Conservation (phyloP, 2,888 invertebrate genomes). For the Pinctada fucata region DNA sequence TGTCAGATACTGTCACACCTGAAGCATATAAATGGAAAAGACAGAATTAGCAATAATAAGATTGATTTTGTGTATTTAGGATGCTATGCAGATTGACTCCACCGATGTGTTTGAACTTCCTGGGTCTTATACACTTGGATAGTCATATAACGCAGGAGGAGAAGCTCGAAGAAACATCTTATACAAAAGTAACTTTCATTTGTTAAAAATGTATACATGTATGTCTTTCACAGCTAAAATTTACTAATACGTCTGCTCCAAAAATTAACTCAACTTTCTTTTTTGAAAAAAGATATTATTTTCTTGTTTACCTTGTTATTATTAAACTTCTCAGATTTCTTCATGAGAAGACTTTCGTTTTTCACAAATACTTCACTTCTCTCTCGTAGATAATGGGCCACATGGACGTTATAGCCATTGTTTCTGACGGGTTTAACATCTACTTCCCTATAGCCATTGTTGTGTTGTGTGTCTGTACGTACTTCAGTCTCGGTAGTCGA, state of each 20-base stretch:
- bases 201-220: no score
- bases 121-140: constrained; percentile 98
- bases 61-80: constrained; percentile 62
- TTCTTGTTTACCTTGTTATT: not conserved
- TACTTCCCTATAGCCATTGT: constrained; percentile 99
- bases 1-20: no score
- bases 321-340: no score
- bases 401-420: constrained; percentile 97
- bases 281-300: not conserved
- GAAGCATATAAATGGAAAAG: no score
- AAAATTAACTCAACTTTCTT: no score
- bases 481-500: constrained; percentile 94
- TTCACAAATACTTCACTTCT: no score
- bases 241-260: no score
- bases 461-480: constrained; percentile 93
- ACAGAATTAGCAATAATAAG: no score
- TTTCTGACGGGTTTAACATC: constrained; percentile 98
- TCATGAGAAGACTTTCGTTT: no score
- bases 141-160: constrained; percentile 82
- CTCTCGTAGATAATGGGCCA: constrained; percentile 92
- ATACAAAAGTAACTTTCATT: constrained; percentile 85
- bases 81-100: constrained; percentile 96
- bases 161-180: constrained; percentile 85
- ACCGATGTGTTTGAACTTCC: constrained; percentile 98
- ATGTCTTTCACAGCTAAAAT: no score